These are phyloP conservation scores for Illadopsis cleaveri DNA, from an alignment of 2,113 vertebrate genomes.

Conservation along the genomic window DNA sequence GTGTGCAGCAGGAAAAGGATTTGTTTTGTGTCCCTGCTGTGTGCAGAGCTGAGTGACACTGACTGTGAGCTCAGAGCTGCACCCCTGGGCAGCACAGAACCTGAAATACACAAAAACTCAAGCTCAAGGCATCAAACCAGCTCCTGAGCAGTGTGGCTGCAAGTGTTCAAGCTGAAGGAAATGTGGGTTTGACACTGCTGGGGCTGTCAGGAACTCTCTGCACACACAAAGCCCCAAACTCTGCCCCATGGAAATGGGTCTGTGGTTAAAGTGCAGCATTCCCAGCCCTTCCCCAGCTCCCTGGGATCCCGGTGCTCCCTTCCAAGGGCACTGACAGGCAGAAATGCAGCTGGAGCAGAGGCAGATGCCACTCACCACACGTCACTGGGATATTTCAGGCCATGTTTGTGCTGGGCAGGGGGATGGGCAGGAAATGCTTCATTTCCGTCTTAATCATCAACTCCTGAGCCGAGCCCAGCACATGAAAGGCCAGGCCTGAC, in stretches of 20 bases:
- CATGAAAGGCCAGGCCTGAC: neutral
- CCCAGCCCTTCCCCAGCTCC: neutral
- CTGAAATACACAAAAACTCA: too few relatives aligned
- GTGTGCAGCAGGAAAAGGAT: too few relatives aligned
- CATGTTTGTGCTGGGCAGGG: neutral
- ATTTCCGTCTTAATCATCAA: neutral
- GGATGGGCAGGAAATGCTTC: conserved; percentile 30
- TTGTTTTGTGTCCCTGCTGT: too few relatives aligned
- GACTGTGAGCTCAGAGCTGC: too few relatives aligned
- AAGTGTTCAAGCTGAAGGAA: fast-evolving
- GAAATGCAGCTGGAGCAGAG: fast-evolving
- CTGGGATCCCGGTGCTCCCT: neutral
- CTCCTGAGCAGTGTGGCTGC: fast-evolving
- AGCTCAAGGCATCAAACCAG: too few relatives aligned
- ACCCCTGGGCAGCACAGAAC: too few relatives aligned
- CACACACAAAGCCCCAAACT: fast-evolving
- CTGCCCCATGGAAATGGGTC: fast-evolving
- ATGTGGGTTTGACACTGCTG: fast-evolving
- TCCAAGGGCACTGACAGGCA: too few relatives aligned
- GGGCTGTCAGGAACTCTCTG: neutral
- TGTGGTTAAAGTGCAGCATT: neutral
- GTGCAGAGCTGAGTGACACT: too few relatives aligned
- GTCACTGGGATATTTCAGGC: neutral
- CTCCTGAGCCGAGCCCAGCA: neutral
- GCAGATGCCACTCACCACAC: neutral